Evolutionary conservation across 2,113 vertebrate genomes (phyloP).

Genomic region (Notiomystis cincta): DNA sequence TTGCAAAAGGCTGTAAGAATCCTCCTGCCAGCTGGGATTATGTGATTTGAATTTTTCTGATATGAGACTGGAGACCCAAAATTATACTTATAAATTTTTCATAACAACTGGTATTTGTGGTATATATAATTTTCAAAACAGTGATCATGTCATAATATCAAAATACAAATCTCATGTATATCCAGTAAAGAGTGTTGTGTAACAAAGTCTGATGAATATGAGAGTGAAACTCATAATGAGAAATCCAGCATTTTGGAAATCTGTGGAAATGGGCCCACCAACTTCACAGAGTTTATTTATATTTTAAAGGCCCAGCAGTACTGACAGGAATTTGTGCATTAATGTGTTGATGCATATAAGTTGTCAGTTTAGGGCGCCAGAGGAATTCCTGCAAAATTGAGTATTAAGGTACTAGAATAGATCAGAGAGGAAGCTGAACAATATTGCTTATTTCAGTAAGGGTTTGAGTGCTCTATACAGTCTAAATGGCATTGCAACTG

Average conservation of each 20-base stretch:
- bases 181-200: background rate
- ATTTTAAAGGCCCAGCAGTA: background rate
- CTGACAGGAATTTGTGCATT: background rate
- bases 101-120: background rate
- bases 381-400: background rate
- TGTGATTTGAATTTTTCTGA: background rate
- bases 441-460: background rate
- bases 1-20: background rate
- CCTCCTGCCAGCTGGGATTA: background rate
- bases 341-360: accelerated
- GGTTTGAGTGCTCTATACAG: background rate
- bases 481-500: background rate
- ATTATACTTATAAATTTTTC: background rate
- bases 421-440: background rate
- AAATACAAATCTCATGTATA: background rate
- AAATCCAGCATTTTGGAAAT: background rate
- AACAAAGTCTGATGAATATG: background rate
- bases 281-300: background rate
- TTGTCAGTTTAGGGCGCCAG: background rate
- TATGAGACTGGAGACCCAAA: background rate
- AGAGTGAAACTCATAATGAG: background rate
- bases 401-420: background rate
- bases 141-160: background rate
- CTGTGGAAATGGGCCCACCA: background rate
- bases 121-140: background rate